Base-by-base conservation (phyloP, 2,113 vertebrate species). In the Psammodynastes pulverulentus region DNA sequence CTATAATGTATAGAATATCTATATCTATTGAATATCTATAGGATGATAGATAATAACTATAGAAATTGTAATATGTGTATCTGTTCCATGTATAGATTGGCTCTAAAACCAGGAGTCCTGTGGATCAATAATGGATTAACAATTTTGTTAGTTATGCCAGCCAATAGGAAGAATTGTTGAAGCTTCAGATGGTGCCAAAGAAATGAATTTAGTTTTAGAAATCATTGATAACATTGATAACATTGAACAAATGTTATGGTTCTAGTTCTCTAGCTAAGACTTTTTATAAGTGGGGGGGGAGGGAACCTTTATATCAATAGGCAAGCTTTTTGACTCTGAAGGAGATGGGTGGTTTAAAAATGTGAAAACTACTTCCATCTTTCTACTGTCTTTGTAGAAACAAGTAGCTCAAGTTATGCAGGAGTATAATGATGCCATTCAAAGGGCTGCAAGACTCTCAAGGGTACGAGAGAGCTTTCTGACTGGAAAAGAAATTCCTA, bases 401-500 rank as follows among this genome's bases (percentile, higher is more conserved):
- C 93, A 92, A 95, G 94, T 98, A 51, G 93, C 93, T 56, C 94
- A 95, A 90, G 95, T 98, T 92, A 96, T 94, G 48, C 87, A 92
- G n/a, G 97, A 98, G 56, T 96, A 98, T 85, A 96, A 95, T 0
- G 95, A 98, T 39, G 93, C 96, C 0, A 46, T 97, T 91, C 97
- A 98, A 95, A 97, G 98, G 93, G 96, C 97, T 67, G 96, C 96
- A 49, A 97, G 98, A 9, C 95, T 98, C 92, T 97, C 97, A 2
- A 93, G 12, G 0, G 96, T 97, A 89, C 94, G 95, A 92, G 97
- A 97, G 93, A 96, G 94, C 93, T 95, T 98, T 49, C 96, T 98
- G 72, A 92, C 85, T 1, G 96, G 97, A 90, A 96, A 93, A 86
- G 97, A 93, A 92, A 97, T 94, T 92, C 88, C 88, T 0, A 29